These are phyloP conservation scores for Eulithis prunata DNA, from an alignment of 2,888 invertebrate species.

Conservation along the genomic window DNA sequence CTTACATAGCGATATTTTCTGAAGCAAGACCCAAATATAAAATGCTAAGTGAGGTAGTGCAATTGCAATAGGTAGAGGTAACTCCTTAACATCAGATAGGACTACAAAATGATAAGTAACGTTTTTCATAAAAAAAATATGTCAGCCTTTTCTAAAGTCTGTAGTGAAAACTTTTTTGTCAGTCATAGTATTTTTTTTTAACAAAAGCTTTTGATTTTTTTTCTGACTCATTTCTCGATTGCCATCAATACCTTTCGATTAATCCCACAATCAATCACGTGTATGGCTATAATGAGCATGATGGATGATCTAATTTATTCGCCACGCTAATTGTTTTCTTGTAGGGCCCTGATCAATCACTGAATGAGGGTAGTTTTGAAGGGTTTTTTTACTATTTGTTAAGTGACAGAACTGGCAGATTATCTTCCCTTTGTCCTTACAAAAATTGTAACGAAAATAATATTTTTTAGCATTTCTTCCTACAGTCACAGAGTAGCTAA, in stretches of 20 bases:
- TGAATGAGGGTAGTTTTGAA: constrained; percentile 33
- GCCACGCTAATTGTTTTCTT: constrained; percentile 62
- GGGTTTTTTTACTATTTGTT: constrained; percentile 38
- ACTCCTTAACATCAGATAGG: no score
- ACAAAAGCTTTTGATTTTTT: no score
- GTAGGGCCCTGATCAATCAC: constrained; percentile 39
- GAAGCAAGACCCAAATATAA: no score
- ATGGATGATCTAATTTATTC: constrained; percentile 61
- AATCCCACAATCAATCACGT: constrained; percentile 43
- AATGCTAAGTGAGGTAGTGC: no score
- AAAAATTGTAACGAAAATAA: neutral
- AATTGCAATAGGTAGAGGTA: no score
- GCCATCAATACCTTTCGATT: constrained; percentile 11
- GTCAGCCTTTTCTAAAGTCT: no score
- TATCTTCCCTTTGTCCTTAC: neutral
- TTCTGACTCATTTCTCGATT: neutral
- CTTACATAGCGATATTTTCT: no score
- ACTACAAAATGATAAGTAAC: no score
- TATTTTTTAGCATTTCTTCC: neutral
- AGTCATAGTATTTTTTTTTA: no score
- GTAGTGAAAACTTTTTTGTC: no score
- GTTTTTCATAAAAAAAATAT: no score
- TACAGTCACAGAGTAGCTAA: no score
- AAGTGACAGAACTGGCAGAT: neutral
- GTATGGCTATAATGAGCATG: constrained; percentile 48